These are phyloP conservation scores for Pseudoips prasinana DNA, from an alignment of 2,888 invertebrate species.

Conservation along the genomic window DNA sequence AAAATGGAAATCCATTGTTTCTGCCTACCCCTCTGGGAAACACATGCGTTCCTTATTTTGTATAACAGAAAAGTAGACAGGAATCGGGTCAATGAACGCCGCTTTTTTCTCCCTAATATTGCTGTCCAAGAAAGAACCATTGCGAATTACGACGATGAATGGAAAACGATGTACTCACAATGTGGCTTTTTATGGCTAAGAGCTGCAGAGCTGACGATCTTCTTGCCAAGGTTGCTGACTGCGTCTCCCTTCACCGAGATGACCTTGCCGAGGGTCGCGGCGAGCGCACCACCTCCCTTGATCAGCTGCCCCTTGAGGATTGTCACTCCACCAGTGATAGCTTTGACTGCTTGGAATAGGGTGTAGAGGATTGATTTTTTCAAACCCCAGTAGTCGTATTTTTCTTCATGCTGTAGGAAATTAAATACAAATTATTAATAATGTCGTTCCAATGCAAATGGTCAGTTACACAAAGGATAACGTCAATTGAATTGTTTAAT, in stretches of 20 bases:
- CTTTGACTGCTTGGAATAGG: constrained; percentile 92
- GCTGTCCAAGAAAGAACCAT: too few species aligned
- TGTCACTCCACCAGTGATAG: constrained; percentile 92
- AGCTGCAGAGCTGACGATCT: constrained; percentile 89
- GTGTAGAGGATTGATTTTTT: constrained; percentile 92
- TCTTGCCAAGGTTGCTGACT: constrained; percentile 89
- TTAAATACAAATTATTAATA: background rate
- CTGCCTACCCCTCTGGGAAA: too few species aligned
- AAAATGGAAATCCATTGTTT: too few species aligned
- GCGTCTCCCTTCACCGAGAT: constrained; percentile 90
- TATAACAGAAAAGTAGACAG: too few species aligned
- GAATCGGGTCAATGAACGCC: too few species aligned
- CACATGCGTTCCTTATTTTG: too few species aligned
- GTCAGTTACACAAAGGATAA: too few species aligned
- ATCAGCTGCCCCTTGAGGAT: constrained; percentile 94
- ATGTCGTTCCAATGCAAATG: too few species aligned
- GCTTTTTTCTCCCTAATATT: too few species aligned
- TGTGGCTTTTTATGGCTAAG: constrained; percentile 77
- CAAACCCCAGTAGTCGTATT: constrained; percentile 87
- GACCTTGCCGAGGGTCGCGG: constrained; percentile 75
- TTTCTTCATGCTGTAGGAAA: constrained; percentile 48
- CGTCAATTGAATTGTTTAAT: too few species aligned
- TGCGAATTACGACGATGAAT: too few species aligned
- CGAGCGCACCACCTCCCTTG: constrained; percentile 88
- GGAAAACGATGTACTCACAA: too few species aligned